Base-by-base conservation (phyloP, 2,888 invertebrate genomes). In the Leptinotarsa peninsularis region DNA sequence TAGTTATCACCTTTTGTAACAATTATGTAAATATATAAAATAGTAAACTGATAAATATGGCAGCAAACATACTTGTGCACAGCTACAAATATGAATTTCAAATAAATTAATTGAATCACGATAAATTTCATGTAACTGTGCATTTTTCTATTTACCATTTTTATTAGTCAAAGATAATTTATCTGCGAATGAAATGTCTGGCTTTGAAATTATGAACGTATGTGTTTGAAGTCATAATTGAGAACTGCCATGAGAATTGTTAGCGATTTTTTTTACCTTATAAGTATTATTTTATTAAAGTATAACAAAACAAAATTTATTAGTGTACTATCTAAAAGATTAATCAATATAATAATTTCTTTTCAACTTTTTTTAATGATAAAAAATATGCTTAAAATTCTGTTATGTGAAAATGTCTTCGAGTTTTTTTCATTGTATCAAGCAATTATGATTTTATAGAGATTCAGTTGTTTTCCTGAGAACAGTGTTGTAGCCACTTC, bases 1-100 rank as follows among this genome's bases (percentile, higher is more conserved):
- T 75, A 77, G 74, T 76, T 76, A 79, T 74, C 73, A 73, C 73
- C 68, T 76, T 71, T 66, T 52, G 58, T 66, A 71, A 75, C 50
- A 73, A 69, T 75, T 75, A 76, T 70, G 54, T 60, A 67, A 60
- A 71, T 72, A 67, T 71, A 74, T 63, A 76, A 68, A 72, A 73
- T 63, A 77, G 63, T 76, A 66, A 76, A 56, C 71, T 70, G 50
- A 66, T 74, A 66, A 21, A 66, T 74, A 80, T 78, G 76, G 78
- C 76, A 72, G 74, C 76, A 74, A 73, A 76, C 66, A 68, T 49
- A 56, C 68, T 49, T 60, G 33, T 50, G 49, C 69, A 58, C 71
- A 52, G 49, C 49, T 23, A 67, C 66, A 71, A 43, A 66, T 71
- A 63, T 27, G 1, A 27, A n/a, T 33, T 63, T 17, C 27, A 10